Base-by-base conservation (phyloP, 2,797 vertebrate genomes). In the Meriones psammophilus region DNA sequence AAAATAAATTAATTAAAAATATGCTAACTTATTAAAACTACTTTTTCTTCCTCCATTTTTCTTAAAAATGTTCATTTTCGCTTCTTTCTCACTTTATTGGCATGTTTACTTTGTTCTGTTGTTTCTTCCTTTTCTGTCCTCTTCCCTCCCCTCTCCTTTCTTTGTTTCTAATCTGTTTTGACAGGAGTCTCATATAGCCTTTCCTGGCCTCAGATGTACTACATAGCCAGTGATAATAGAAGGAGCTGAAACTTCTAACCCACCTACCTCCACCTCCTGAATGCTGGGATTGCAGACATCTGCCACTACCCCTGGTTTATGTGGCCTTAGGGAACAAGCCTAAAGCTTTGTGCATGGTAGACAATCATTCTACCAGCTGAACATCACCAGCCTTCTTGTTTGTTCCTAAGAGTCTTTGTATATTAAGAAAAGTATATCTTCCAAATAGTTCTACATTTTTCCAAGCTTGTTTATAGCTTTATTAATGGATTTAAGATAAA, bases 381-480 rank as follows among this genome's bases (percentile, higher is more conserved):
- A 54, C 42, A 69, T 54, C 22, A 28, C 20, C n/a, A 39, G 50
- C 4, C 0, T 24, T 73, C 30, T 88, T 39, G 2, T 13, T 97
- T 94, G 79, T 92, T 88, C 94, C 42, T 90, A 50, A 90, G 42
- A 92, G 54, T 92, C 66, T 88, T 78, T 91, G 24, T 62, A 58
- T 84, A 58, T 89, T 91, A 92, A 76, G 50, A 93, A 84, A 83
- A 92, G 69, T 90, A 80, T 83, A 14, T 95, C 54, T 91, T 39
- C 56, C 39, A 39, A 33, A 33, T 46, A 96, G 30, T 42, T 95
- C 24, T 42, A 86, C 71, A 26, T 94, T 78, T 77, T 73, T 8
- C 39, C 50, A 92, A 73, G 46, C 85, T 78, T 90, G 0, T 84
- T 88, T 96, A 68, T 94, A 94, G 42, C 88, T 92, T 95, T 94